Evolutionary conservation across 2,888 invertebrate genomes (phyloP).

Genomic region (Yponomeuta malinellus): DNA sequence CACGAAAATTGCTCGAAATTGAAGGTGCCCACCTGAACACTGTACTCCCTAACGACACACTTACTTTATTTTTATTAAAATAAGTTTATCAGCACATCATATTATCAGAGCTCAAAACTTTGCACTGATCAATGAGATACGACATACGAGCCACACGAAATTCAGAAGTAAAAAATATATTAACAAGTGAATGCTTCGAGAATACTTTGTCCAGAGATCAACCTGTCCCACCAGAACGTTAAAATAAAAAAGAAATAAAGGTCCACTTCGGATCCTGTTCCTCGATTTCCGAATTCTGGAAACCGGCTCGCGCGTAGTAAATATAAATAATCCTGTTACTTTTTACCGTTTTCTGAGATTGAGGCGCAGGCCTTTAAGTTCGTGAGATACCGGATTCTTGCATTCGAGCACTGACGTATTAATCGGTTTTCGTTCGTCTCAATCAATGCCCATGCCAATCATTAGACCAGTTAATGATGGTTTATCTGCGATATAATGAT

Average conservation of each 20-base stretch:
- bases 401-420: conserved; percentile 25
- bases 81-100: neutral
- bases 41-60: neutral
- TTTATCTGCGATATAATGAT: conserved; percentile 1
- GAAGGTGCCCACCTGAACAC: neutral
- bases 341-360: conserved; percentile 53
- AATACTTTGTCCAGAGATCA: neutral
- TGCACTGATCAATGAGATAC: neutral
- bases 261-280: conserved; percentile 28
- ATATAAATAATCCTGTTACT: conserved; percentile 50
- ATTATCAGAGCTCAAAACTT: neutral
- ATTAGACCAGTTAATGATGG: conserved; percentile 2
- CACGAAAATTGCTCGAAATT: conserved; percentile 28
- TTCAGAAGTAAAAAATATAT: neutral
- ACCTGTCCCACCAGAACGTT: neutral
- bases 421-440: conserved; percentile 30
- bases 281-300: conserved; percentile 47
- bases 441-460: conserved; percentile 19
- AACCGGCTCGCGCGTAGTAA: conserved; percentile 45
- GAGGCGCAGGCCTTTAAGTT: conserved; percentile 34
- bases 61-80: neutral
- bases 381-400: conserved; percentile 29
- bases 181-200: neutral
- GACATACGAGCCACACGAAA: neutral
- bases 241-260: conserved; percentile 19